Conservation (phyloP, 1,140 invertebrate species). For the Adoxophyes honmai region DNA sequence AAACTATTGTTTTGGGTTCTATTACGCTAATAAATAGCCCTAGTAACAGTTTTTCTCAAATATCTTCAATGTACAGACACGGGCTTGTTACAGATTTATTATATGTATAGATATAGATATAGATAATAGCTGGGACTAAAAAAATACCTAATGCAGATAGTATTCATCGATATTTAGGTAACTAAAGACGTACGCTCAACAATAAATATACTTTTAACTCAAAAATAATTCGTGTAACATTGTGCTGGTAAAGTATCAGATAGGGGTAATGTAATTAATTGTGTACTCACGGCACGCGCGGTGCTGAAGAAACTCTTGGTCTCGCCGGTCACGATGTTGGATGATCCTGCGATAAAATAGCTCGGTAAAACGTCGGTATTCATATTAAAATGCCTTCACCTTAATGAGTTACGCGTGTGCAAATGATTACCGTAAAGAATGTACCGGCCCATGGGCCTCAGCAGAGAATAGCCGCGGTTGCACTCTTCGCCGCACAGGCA, state of each 20-base stretch:
- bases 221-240: background rate
- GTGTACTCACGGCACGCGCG: slow-evolving; percentile 87
- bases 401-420: background rate
- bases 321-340: slow-evolving; percentile 91
- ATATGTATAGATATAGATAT: too few species aligned
- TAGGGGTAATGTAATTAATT: slow-evolving; percentile 44
- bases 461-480: slow-evolving; percentile 87
- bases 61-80: too few species aligned
- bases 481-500: slow-evolving; percentile 93
- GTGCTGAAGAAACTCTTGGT: slow-evolving; percentile 93
- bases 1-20: too few species aligned
- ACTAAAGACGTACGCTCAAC: too few species aligned
- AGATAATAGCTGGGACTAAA: too few species aligned
- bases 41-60: too few species aligned
- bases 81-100: too few species aligned
- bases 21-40: too few species aligned
- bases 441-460: slow-evolving; percentile 94
- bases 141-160: too few species aligned
- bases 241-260: slow-evolving; percentile 35
- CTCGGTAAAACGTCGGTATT: slow-evolving; percentile 17
- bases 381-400: too few species aligned
- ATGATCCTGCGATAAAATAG: slow-evolving; percentile 80
- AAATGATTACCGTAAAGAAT: slow-evolving; percentile 85
- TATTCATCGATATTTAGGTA: too few species aligned
- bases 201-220: too few species aligned